Evolutionary conservation across 2,888 invertebrate species (phyloP).

Genomic region (Agrilus cyanescens): DNA sequence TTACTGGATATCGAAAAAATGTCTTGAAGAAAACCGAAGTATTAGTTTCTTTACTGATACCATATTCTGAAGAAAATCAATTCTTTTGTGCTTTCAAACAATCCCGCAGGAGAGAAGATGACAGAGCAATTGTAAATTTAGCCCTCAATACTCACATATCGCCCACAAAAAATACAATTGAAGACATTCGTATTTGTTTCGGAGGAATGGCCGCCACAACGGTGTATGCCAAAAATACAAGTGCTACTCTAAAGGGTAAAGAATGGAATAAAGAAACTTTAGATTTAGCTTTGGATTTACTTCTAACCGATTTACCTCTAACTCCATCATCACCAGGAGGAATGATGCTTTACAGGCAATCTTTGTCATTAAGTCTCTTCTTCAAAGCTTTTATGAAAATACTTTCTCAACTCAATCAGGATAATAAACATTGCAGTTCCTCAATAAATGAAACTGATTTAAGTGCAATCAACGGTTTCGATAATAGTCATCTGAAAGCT

Average conservation of each 20-base stretch:
- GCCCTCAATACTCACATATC: constrained; percentile 62
- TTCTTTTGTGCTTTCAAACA: constrained; percentile 82
- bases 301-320: constrained; percentile 67
- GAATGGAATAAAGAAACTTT: constrained; percentile 27
- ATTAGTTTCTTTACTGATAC: constrained; percentile 67
- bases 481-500: constrained; percentile 47
- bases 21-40: constrained; percentile 63
- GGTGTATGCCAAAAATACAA: constrained; percentile 55
- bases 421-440: not conserved
- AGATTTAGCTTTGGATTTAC: constrained; percentile 45
- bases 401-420: constrained; percentile 34
- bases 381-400: constrained; percentile 57
- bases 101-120: constrained; percentile 83
- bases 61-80: constrained; percentile 56
- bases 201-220: constrained; percentile 92
- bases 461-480: constrained; percentile 48
- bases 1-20: constrained; percentile 76
- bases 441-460: constrained; percentile 35
- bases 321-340: constrained; percentile 58
- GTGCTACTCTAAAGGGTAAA: constrained; percentile 32
- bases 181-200: constrained; percentile 59
- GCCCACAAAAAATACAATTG: constrained; percentile 23
- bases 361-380: constrained; percentile 59
- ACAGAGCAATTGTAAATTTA: constrained; percentile 90
- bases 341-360: constrained; percentile 51